These are phyloP conservation scores for Nibea albiflora DNA, from an alignment of 2,113 vertebrate genomes.

Conservation along the genomic window DNA sequence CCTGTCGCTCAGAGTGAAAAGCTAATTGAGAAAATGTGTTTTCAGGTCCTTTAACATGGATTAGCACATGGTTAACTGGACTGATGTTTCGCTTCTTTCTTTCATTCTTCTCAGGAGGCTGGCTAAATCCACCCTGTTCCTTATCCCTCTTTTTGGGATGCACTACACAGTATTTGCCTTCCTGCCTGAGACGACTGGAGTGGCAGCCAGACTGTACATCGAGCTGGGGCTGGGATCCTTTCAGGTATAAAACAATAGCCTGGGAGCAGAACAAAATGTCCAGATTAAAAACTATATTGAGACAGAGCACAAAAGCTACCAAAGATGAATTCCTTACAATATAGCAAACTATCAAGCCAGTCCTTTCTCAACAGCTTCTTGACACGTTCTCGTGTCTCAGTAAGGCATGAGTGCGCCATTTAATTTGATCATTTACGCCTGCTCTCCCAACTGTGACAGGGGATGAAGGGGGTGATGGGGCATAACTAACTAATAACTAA, in stretches of 20 bases:
- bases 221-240: slow-evolving; percentile 95
- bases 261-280: not conserved
- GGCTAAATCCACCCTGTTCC: slow-evolving; percentile 94
- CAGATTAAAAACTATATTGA: too few relatives aligned
- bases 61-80: not conserved
- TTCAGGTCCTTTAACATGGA: not conserved
- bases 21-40: not conserved
- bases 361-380: not conserved
- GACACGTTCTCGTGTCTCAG: not conserved
- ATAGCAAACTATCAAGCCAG: not conserved
- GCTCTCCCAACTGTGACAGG: not conserved
- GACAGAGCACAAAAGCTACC: not conserved
- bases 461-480: not conserved
- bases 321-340: not conserved
- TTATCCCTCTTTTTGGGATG: slow-evolving; percentile 96
- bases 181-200: slow-evolving; percentile 88
- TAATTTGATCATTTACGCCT: not conserved
- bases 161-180: slow-evolving; percentile 96
- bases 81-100: not conserved
- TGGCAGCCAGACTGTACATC: slow-evolving; percentile 92
- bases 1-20: not conserved
- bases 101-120: slow-evolving; percentile 86
- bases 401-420: not conserved
- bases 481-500: too few relatives aligned
- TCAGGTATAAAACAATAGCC: slow-evolving; percentile 85